Base-by-base conservation (phyloP, 2,888 invertebrate genomes). In the Cephalotes varians region DNA sequence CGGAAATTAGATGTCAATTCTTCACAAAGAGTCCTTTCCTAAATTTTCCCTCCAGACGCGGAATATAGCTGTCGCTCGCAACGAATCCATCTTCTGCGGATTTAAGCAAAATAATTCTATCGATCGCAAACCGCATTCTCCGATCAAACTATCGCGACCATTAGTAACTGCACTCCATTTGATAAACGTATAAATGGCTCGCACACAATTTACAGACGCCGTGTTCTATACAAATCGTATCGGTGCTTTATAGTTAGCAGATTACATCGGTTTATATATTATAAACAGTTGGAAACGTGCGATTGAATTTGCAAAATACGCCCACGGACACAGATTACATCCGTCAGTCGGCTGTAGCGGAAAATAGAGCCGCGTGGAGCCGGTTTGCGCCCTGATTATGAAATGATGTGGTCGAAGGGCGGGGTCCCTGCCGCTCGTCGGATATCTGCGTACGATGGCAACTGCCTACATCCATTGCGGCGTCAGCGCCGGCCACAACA, bases 381-480 rank as follows among this genome's bases (percentile, higher is more conserved):
- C 92, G 91, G 91, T 92, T 93, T 92, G 91, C 90, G 87, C 90
- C 89, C 90, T 91, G 92, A 93, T 93, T 93, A 93, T 92, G 93
- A 93, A 93, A 93, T 92, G 92, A 92, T 72, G 74, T 74, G 74
- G 82, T 76, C 65, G 77, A 84, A 82, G 81, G 85, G 81, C 62
- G 81, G 71, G 83, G 81, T 60, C 83, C 64, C 47, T 51, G 62
- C 83, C 85, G 90, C 87, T 90, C 91, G 88, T 81, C 87, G 88
- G 86, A 90, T 88, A 84, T 82, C 90, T 87, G 91, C 87, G 85
- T 90, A 85, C 86, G 89, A 87, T 90, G 86, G 90, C 86, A 89
- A 89, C 89, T 91, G 90, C 92, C 91, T 91, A 91, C 92, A 90
- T 90, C 90, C 90, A 89, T 91, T 92, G 93, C 90, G 92, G 93